These are phyloP conservation scores for Equus przewalskii DNA, from an alignment of 2,113 vertebrate genomes.

Conservation along the genomic window DNA sequence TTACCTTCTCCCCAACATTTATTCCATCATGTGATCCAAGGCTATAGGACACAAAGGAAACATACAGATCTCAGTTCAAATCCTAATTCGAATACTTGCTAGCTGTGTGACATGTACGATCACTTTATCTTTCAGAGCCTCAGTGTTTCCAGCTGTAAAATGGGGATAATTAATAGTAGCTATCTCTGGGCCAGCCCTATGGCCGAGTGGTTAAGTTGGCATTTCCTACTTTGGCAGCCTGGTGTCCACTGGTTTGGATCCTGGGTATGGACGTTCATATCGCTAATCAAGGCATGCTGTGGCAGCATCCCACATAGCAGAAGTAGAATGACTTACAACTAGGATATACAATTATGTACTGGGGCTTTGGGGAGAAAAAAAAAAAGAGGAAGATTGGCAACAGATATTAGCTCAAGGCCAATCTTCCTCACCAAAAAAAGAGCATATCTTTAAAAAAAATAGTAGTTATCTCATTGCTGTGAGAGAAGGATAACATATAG, in stretches of 20 bases:
- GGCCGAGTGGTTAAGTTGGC: too few species aligned
- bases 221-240: too few species aligned
- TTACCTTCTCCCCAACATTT: background rate
- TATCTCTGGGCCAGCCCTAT: background rate
- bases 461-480: background rate
- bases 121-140: background rate
- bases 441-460: background rate
- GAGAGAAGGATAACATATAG: background rate
- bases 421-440: too few species aligned
- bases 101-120: background rate
- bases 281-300: too few species aligned
- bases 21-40: background rate
- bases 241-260: too few species aligned
- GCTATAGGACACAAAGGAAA: background rate
- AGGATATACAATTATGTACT: too few species aligned
- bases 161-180: background rate
- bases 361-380: too few species aligned
- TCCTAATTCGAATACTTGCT: background rate
- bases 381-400: too few species aligned
- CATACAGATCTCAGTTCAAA: conserved; percentile 25
- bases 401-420: too few species aligned
- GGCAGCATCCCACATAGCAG: too few species aligned
- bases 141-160: background rate
- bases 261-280: too few species aligned
- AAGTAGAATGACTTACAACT: too few species aligned